Percentiles rank a stretch among this genome's conserved stretches.
Evolutionary conservation across 2,888 invertebrate species (phyloP).

Genomic region (Diplazon laetatorius): DNA sequence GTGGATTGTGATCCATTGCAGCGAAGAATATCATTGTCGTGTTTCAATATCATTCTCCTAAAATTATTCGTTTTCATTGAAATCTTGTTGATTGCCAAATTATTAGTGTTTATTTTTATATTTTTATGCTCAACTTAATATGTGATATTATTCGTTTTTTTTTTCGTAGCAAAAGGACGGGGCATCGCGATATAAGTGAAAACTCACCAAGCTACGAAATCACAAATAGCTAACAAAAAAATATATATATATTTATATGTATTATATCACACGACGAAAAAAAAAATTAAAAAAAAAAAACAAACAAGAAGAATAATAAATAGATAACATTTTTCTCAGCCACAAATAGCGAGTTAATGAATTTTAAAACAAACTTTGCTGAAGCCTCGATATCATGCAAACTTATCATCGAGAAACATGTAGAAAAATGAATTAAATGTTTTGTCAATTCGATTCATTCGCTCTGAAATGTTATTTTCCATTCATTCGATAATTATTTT

Average conservation of each 20-base stretch:
- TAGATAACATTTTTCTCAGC: slow-evolving; percentile 3
- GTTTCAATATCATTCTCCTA: slow-evolving; percentile 53
- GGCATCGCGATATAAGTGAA: slow-evolving; percentile 34
- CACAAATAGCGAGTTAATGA: slow-evolving; percentile 16
- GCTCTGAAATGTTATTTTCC: not conserved
- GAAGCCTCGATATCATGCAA: slow-evolving; percentile 37
- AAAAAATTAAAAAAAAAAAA: too few species aligned
- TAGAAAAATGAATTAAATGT: slow-evolving; percentile 18
- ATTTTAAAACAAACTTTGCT: slow-evolving; percentile 30
- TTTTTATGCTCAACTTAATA: slow-evolving; percentile 16
- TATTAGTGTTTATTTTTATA: slow-evolving; percentile 32
- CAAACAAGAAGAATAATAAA: too few species aligned
- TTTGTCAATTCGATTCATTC: slow-evolving; percentile 2
- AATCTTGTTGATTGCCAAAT: slow-evolving; percentile 52
- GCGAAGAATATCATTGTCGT: slow-evolving; percentile 57
- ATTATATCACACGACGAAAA: too few species aligned
- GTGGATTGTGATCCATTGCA: slow-evolving; percentile 47
- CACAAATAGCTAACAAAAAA: slow-evolving; percentile 22
- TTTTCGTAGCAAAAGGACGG: slow-evolving; percentile 57
- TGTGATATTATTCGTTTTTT: too few species aligned
- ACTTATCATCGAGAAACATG: slow-evolving; percentile 24
- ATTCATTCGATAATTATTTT: slow-evolving; percentile 33
- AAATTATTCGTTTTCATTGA: slow-evolving; percentile 59
- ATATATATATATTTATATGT: too few species aligned
- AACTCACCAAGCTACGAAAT: slow-evolving; percentile 25